phyloP scores from a whole-genome alignment of 2,888 invertebrate genomes.

The Prosopocoilus inquinatus region DNA sequence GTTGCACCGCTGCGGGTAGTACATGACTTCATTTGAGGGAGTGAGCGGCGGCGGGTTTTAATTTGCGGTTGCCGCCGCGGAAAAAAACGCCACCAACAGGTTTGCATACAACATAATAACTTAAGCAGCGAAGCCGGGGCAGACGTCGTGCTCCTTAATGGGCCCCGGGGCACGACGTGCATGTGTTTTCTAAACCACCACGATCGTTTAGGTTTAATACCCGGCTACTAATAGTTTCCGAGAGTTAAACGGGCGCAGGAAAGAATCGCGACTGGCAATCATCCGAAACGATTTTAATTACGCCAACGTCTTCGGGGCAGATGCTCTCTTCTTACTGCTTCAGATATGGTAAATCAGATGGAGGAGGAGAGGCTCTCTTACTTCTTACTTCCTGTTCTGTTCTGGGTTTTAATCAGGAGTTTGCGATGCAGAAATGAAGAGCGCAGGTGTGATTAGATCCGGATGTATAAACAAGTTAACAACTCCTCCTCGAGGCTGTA shows the following conservation, averaged over 20 bases:
- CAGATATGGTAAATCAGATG: too few species aligned
- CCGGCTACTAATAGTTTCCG: constrained; percentile 3
- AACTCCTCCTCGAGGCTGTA: too few species aligned
- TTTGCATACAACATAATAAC: constrained; percentile 4
- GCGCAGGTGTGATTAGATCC: too few species aligned
- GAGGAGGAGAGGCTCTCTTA: too few species aligned
- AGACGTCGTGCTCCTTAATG: background rate
- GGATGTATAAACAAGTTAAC: too few species aligned
- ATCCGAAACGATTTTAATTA: too few species aligned
- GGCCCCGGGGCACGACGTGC: background rate
- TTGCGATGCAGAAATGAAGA: too few species aligned
- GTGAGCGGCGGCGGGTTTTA: background rate
- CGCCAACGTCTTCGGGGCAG: too few species aligned
- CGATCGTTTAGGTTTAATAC: background rate
- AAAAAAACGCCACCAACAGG: background rate
- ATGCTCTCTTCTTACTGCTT: too few species aligned
- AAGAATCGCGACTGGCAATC: background rate
- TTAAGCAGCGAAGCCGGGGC: background rate
- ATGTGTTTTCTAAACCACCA: background rate
- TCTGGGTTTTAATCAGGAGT: too few species aligned
- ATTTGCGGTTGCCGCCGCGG: background rate
- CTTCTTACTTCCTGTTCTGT: too few species aligned
- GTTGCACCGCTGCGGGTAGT: constrained; percentile 1
- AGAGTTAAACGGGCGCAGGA: constrained; percentile 5
- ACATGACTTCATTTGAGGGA: constrained; percentile 2